Percentiles rank a stretch among this genome's conserved stretches.
Conservation (phyloP, 2,797 vertebrate genomes). For the Gymnopithys bicolor region DNA sequence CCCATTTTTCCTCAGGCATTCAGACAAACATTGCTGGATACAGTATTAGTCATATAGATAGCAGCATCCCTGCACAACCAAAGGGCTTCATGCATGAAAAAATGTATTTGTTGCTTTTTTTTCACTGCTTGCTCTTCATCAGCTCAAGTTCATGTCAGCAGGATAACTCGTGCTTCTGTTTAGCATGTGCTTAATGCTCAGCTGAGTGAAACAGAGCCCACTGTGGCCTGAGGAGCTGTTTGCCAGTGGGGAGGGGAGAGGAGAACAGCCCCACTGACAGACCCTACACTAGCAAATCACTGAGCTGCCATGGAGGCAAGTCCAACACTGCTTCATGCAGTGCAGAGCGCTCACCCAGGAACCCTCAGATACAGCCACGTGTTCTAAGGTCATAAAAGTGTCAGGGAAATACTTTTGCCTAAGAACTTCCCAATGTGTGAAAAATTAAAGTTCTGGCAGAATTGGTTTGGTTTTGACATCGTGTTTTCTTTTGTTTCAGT, state of each 20-base stretch:
- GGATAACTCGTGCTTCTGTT: slow-evolving; percentile 46
- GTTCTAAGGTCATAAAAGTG: background rate
- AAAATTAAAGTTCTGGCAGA: background rate
- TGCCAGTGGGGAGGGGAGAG: fast-evolving
- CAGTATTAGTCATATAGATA: background rate
- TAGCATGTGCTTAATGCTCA: background rate
- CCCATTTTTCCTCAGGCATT: slow-evolving; percentile 10
- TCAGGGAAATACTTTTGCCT: background rate
- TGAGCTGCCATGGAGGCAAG: background rate
- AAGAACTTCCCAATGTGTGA: background rate
- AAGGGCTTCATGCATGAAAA: slow-evolving; percentile 23
- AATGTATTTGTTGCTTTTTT: slow-evolving; percentile 33
- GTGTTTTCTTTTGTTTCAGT: background rate
- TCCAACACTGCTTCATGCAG: fast-evolving
- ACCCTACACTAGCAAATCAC: fast-evolving
- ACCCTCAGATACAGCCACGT: background rate
- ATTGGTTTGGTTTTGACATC: background rate
- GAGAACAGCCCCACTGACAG: background rate
- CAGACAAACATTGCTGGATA: background rate
- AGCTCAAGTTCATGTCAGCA: slow-evolving; percentile 22
- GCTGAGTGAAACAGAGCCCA: background rate
- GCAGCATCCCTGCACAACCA: background rate
- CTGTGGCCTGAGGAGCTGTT: background rate
- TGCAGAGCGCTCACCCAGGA: fast-evolving
- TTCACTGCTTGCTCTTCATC: background rate